phyloP scores from a whole-genome alignment of 1,140 invertebrate species.

The Monomorium pharaonis region DNA sequence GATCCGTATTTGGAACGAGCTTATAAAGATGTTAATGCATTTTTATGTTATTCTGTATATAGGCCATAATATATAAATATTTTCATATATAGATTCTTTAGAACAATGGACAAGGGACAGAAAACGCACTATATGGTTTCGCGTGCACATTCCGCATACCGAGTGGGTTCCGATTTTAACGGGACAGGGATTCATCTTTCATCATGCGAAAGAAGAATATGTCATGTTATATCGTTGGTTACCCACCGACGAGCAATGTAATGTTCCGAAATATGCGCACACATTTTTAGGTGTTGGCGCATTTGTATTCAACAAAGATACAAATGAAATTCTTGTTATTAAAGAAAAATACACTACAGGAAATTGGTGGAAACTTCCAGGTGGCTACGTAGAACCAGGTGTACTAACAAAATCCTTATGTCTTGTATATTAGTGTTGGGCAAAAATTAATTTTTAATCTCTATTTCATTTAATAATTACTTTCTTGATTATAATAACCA shows the following conservation, averaged over 20 bases:
- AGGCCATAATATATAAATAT: conserved; percentile 46
- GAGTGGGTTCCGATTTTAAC: conserved; percentile 92
- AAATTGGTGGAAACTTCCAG: conserved; percentile 97
- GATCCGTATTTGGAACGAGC: too few relatives aligned
- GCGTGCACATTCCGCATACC: conserved; percentile 89
- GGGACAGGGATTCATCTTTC: conserved; percentile 93
- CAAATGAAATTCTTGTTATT: conserved; percentile 91
- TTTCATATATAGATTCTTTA: conserved; percentile 90
- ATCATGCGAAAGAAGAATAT: conserved; percentile 92
- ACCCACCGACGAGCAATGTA: conserved; percentile 87
- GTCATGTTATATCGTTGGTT: conserved; percentile 94
- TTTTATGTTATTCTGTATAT: neutral
- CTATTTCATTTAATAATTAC: too few relatives aligned
- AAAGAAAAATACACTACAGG: conserved; percentile 87
- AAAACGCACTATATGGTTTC: conserved; percentile 93
- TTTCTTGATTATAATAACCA: too few relatives aligned
- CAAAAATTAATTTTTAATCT: too few relatives aligned
- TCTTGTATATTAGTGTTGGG: neutral
- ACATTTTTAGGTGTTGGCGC: conserved; percentile 95
- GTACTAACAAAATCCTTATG: neutral
- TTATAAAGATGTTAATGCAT: too few relatives aligned
- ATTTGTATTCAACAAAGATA: conserved; percentile 91
- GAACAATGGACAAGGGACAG: conserved; percentile 88
- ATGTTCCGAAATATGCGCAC: conserved; percentile 93
- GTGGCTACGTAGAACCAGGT: conserved; percentile 95